A percentile compares a stretch with the other conserved stretches of the same genome.
Evolutionary conservation across 2,113 vertebrate genomes (phyloP).

Genomic region (Saccopteryx bilineata): DNA sequence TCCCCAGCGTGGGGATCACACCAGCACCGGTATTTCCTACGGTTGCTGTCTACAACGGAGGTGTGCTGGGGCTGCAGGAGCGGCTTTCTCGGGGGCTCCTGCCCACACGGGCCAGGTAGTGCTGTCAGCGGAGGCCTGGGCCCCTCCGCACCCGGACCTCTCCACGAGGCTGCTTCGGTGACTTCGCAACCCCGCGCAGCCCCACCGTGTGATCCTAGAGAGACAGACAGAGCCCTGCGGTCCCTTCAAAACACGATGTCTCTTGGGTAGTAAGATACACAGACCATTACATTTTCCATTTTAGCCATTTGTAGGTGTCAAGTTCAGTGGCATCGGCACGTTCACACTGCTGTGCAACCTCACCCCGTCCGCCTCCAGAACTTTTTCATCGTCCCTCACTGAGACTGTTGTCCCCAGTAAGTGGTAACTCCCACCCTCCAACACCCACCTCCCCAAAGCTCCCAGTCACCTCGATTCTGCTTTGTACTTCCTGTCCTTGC

Average conservation of each 20-base stretch:
- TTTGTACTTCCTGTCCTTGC: background rate
- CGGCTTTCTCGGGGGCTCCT: background rate
- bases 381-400: rapidly evolving
- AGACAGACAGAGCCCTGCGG: background rate
- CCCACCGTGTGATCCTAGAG: background rate
- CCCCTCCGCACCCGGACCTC: background rate
- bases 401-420: background rate
- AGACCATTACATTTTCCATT: background rate
- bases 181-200: too few relatives aligned
- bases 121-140: too few relatives aligned
- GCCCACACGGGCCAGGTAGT: rapidly evolving
- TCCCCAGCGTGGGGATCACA: background rate
- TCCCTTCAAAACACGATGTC: background rate
- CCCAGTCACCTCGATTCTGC: background rate
- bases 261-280: background rate
- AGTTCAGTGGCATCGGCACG: background rate
- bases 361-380: background rate
- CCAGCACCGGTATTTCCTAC: rapidly evolving
- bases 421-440: background rate
- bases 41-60: background rate
- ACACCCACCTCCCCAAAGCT: background rate
- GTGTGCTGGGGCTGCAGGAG: background rate
- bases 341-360: background rate
- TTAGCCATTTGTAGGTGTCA: background rate
- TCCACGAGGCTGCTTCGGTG: background rate